These are phyloP conservation scores for Stratiomys singularior DNA, from an alignment of 2,888 invertebrate genomes.

Conservation along the genomic window DNA sequence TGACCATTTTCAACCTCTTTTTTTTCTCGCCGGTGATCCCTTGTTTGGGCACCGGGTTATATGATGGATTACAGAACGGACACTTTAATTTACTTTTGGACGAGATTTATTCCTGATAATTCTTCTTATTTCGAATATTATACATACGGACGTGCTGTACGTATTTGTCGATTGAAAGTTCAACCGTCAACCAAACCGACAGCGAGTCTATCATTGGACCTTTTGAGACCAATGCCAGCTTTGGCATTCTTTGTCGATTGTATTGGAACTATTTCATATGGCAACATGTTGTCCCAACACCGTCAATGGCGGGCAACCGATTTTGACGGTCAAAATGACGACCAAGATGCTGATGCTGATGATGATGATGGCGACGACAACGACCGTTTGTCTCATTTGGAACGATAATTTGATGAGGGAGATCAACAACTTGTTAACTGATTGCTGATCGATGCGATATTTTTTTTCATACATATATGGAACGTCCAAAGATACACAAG, in stretches of 20 bases:
- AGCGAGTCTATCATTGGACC: background rate
- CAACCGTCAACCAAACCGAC: conserved; percentile 2
- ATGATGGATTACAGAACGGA: conserved; percentile 45
- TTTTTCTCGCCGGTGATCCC: background rate
- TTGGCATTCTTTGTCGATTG: background rate
- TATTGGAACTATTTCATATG: conserved; percentile 29
- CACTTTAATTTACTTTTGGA: conserved; percentile 43
- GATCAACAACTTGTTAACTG: conserved; percentile 47
- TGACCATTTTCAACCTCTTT: conserved; percentile 41
- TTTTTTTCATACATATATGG: conserved; percentile 7
- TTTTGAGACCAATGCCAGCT: background rate
- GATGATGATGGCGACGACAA: conserved; percentile 1
- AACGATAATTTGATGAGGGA: conserved; percentile 46
- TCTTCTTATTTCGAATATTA: conserved; percentile 29
- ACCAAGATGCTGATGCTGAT: background rate
- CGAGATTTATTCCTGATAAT: conserved; percentile 47
- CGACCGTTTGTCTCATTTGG: conserved; percentile 42
- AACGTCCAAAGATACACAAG: background rate
- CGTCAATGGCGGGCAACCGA: background rate
- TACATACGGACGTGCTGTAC: background rate
- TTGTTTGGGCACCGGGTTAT: conserved; percentile 30
- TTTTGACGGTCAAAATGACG: no score
- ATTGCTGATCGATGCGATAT: conserved; percentile 39
- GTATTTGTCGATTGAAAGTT: background rate
- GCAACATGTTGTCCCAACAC: conserved; percentile 2